phyloP scores from a whole-genome alignment of 2,113 vertebrate genomes.

The Corythornis cristatus region DNA sequence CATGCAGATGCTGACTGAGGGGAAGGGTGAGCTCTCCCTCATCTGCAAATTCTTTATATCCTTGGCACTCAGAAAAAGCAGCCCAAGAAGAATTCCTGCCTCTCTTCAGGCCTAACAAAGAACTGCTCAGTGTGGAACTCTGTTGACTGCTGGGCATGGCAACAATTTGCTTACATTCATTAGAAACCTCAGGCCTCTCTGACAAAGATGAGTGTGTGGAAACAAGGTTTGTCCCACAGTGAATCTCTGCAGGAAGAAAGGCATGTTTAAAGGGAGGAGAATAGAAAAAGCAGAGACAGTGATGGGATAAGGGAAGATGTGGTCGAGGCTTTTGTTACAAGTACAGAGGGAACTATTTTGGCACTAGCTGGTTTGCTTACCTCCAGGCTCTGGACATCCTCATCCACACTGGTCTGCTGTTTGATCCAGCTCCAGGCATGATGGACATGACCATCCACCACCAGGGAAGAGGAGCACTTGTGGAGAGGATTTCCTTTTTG shows the following conservation, averaged over 20 bases:
- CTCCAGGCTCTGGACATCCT: constrained; percentile 31
- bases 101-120: not conserved
- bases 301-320: not conserved
- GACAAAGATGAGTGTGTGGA: not conserved
- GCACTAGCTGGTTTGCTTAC: not conserved
- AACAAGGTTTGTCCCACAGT: not conserved
- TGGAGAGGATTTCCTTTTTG: not conserved
- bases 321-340: constrained; percentile 58
- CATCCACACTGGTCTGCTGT: not conserved
- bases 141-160: not conserved
- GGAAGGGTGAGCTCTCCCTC: not conserved
- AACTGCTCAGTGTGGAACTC: not conserved
- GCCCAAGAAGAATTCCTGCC: not conserved
- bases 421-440: not conserved
- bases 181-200: not conserved
- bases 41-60: not conserved
- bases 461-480: not conserved
- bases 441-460: not conserved
- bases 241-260: constrained; percentile 16
- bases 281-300: not conserved
- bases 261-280: constrained; percentile 17
- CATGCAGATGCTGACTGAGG: not conserved
- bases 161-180: not conserved
- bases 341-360: constrained; percentile 15
- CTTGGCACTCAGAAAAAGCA: not conserved